These are phyloP conservation scores for Podarcis cretensis DNA, from an alignment of 2,113 vertebrate species.

Conservation along the genomic window DNA sequence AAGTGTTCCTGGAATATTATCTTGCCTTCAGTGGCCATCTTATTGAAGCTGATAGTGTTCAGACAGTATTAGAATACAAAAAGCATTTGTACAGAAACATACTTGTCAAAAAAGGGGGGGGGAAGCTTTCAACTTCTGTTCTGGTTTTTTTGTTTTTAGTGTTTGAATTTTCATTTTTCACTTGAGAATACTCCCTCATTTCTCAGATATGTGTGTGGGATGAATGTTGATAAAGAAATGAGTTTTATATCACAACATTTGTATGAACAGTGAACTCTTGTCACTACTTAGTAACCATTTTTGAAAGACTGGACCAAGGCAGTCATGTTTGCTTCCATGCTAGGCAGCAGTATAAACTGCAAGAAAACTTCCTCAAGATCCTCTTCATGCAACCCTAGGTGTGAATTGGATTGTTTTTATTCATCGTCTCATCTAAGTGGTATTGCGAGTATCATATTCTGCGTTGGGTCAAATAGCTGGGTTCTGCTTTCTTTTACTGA, in stretches of 20 bases:
- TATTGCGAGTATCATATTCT: constrained; percentile 63
- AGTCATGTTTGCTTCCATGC: constrained; percentile 28
- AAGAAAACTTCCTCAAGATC: constrained; percentile 47
- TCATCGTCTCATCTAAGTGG: constrained; percentile 51
- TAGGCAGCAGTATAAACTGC: constrained; percentile 58
- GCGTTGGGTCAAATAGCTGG: constrained; percentile 53
- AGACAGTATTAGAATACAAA: constrained; percentile 83
- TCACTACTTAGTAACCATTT: constrained; percentile 43
- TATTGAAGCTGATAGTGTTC: constrained; percentile 81
- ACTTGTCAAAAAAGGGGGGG: constrained; percentile 75
- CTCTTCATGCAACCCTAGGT: constrained; percentile 48
- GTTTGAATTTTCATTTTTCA: constrained; percentile 6
- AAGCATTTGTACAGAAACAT: constrained; percentile 78
- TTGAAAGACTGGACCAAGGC: constrained; percentile 55
- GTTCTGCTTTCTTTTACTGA: constrained; percentile 61
- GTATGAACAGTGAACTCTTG: constrained; percentile 49
- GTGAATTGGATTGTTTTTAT: constrained; percentile 59
- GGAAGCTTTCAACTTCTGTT: constrained; percentile 53
- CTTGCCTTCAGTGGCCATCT: constrained; percentile 76
- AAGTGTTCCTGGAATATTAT: constrained; percentile 82
- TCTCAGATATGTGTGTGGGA: constrained; percentile 61
- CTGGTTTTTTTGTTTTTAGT: constrained; percentile 2
- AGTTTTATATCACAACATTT: constrained; percentile 52
- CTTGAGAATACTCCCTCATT: constrained; percentile 56
- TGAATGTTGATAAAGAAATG: constrained; percentile 59